A percentile compares a stretch with the other conserved stretches of the same genome.
Evolutionary conservation across 2,113 vertebrate species (phyloP).

Genomic region (Hyperoodon ampullatus): DNA sequence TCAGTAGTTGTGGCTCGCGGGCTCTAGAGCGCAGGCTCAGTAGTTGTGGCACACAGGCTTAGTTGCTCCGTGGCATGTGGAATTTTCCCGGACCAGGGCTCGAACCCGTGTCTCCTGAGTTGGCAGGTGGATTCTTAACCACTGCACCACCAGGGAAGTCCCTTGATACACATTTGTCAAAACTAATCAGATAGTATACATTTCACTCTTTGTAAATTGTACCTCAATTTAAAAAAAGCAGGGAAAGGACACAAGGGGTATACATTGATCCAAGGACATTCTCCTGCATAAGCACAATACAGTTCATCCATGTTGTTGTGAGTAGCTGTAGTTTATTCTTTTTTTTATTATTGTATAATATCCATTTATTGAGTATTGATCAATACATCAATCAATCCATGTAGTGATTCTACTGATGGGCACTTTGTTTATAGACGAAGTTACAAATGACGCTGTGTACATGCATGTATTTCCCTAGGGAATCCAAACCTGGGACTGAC

Average conservation of each 20-base stretch:
- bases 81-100: too few species aligned
- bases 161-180: background rate
- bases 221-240: background rate
- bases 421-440: background rate
- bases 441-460: background rate
- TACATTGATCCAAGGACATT: background rate
- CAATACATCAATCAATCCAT: background rate
- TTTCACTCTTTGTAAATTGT: constrained; percentile 19
- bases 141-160: too few species aligned
- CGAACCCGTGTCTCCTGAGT: too few species aligned
- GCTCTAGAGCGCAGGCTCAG: too few species aligned
- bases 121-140: too few species aligned
- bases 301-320: background rate
- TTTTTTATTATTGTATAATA: background rate
- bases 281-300: background rate
- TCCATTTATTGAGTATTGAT: background rate
- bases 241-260: background rate
- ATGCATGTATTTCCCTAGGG: background rate
- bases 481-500: background rate
- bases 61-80: too few species aligned
- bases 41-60: too few species aligned
- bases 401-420: background rate
- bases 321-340: background rate
- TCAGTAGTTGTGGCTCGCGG: too few species aligned
- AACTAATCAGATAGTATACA: background rate